Base-by-base conservation (phyloP, 2,888 invertebrate genomes). In the Pseudococcus longispinus region DNA sequence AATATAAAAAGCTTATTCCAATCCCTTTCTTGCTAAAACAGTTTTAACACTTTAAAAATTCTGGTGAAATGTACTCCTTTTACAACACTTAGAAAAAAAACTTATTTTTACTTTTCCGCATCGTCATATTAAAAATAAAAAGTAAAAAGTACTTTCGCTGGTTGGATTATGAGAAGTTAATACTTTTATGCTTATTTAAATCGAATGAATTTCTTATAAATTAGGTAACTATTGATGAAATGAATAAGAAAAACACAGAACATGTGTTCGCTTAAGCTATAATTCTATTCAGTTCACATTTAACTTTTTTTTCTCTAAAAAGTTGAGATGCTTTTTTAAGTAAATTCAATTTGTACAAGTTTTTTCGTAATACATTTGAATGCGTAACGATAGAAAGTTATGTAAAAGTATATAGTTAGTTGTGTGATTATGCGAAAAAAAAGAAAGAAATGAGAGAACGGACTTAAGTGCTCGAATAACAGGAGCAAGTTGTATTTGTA, bases 1-100 rank as follows among this genome's bases (percentile, higher is more conserved):
- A 86, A 86, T 86, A 86, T 86, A 86, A 86, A 86, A 86, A 86
- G 86, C 80, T 86, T 86, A 86, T 86, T 74, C 84, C 55, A 84
- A 84, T 84, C 84, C 60, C 55, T 84, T 84, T 55, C 84, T 55
- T 55, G 60, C 55, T 84, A 60, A 55, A 84, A 84, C 84, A 84
- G 84, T 84, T 84, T 84, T 60, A 84, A 84, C 84, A 60, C 60
- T 84, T 84, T 60, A 84, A 84, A 84, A 84, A 84, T 84, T 84
- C 51, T 26, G 51, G 51, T 86, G 85, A 74, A 85, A 85, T 74
- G 85, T 70, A 85, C 44, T 74, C 74, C 70, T 70, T 85, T 85
- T 85, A 85, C 70, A 42, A 70, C 23, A 85, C 29, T 74, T 74
- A 44, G 20, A 85, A 29, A 85, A 37, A 37, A 85, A 84, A 37